phyloP scores from a whole-genome alignment of 2,888 invertebrate genomes.

The Limnephilus rhombicus region DNA sequence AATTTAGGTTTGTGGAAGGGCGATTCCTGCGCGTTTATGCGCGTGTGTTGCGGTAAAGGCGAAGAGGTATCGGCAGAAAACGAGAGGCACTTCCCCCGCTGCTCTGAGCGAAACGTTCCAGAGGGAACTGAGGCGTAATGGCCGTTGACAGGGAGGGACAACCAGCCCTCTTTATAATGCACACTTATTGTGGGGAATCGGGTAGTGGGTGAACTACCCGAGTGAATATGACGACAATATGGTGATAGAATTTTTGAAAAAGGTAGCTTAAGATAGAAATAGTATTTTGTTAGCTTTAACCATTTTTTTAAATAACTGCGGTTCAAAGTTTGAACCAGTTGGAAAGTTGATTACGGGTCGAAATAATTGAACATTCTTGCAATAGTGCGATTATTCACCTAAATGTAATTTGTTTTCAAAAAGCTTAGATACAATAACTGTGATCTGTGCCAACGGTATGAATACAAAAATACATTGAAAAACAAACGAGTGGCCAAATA shows the following conservation, averaged over 20 bases:
- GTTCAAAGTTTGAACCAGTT: no score
- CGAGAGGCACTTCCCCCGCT: neutral
- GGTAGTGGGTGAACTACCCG: neutral
- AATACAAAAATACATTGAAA: neutral
- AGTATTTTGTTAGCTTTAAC: no score
- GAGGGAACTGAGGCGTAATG: neutral
- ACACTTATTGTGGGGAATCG: neutral
- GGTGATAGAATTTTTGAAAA: no score
- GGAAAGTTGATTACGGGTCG: no score
- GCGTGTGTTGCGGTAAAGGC: neutral
- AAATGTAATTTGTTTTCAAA: neutral
- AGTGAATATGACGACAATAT: neutral
- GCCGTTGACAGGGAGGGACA: neutral
- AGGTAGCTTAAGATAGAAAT: no score
- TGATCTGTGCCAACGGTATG: neutral
- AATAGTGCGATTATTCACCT: neutral
- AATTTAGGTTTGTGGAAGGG: neutral
- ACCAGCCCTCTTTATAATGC: neutral
- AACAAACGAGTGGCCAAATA: neutral
- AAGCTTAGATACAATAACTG: neutral
- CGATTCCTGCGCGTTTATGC: constrained; percentile 11
- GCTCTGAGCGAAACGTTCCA: neutral
- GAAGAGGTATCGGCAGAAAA: neutral
- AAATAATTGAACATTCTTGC: neutral
- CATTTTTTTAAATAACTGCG: no score